A percentile compares a stretch with the other conserved stretches of the same genome.
Conservation (phyloP, 2,113 vertebrate species). For the Desmodus rotundus region DNA sequence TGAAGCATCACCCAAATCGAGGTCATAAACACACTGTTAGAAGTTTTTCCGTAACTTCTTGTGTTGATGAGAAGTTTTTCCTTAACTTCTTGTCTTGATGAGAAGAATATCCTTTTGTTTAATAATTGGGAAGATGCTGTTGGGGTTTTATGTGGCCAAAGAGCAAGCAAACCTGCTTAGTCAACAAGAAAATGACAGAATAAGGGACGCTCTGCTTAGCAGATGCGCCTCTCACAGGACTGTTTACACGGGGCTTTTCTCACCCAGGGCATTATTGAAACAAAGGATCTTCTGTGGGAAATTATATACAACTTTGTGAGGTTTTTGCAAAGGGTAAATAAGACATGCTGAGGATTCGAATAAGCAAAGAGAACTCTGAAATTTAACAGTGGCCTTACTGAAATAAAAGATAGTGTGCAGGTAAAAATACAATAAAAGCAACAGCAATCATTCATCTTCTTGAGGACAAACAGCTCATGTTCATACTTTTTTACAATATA, state of each 20-base stretch:
- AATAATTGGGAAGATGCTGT: not conserved
- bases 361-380: not conserved
- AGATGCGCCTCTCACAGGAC: not conserved
- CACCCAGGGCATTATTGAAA: not conserved
- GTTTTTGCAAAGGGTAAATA: not conserved
- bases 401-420: not conserved
- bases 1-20: not conserved
- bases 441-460: not conserved
- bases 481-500: not conserved
- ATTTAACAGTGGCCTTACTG: not conserved
- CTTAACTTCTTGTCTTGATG: not conserved
- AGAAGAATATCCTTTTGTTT: not conserved
- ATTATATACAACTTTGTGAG: not conserved
- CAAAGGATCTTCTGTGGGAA: not conserved
- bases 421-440: not conserved
- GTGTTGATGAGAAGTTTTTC: not conserved
- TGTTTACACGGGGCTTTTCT: not conserved
- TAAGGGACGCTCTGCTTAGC: not conserved
- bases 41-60: not conserved
- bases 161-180: not conserved
- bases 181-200: not conserved
- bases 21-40: not conserved
- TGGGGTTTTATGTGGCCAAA: not conserved
- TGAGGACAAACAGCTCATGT: not conserved
- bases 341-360: not conserved